These are phyloP conservation scores for Protobothrops mucrosquamatus DNA, from an alignment of 2,113 vertebrate species.

Conservation along the genomic window DNA sequence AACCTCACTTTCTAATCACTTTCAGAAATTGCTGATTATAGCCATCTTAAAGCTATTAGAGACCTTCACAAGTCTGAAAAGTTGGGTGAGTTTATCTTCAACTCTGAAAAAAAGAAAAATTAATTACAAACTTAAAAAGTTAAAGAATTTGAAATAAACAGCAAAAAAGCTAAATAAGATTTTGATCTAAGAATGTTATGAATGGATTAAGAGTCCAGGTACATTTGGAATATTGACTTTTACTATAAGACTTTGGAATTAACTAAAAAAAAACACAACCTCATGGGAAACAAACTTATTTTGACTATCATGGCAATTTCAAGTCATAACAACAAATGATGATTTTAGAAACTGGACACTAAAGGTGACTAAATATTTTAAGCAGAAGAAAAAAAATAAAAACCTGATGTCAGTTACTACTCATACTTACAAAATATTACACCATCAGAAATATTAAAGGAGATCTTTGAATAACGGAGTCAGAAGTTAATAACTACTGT, in stretches of 20 bases:
- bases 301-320: not conserved
- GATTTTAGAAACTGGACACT: not conserved
- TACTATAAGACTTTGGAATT: not conserved
- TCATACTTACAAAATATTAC: not conserved
- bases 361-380: not conserved
- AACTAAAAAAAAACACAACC: not conserved
- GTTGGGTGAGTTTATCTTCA: not conserved
- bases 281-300: not conserved
- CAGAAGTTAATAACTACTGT: not conserved
- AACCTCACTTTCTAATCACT: not conserved
- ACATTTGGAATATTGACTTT: not conserved
- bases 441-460: not conserved
- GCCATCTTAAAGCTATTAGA: not conserved
- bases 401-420: not conserved
- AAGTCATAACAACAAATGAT: not conserved
- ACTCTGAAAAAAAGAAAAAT: not conserved
- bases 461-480: not conserved
- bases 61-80: not conserved
- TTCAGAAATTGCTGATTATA: not conserved
- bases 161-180: not conserved
- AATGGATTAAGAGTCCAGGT: not conserved
- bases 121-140: not conserved
- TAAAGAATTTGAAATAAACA: not conserved
- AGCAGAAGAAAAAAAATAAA: not conserved
- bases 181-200: not conserved